Percentiles rank a stretch among this genome's conserved stretches.
Evolutionary conservation across 2,888 invertebrate genomes (phyloP).

Genomic region (Lysandra bellargus): DNA sequence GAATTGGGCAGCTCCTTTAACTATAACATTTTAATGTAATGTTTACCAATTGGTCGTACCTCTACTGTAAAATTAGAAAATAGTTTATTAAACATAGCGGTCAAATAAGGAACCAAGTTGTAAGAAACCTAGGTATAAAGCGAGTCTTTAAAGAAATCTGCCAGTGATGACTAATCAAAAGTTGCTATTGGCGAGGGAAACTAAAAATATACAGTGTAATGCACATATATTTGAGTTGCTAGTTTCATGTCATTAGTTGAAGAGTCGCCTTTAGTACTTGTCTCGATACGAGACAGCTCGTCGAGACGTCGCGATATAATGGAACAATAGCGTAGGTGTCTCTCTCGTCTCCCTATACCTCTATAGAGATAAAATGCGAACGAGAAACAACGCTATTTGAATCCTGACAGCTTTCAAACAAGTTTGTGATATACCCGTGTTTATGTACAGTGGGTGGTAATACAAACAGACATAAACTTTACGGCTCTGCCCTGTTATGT

Average conservation of each 20-base stretch:
- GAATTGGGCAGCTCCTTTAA: too few species aligned
- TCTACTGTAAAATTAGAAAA: too few species aligned
- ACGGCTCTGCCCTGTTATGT: background rate
- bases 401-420: conserved; percentile 30
- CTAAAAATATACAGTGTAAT: conserved; percentile 4
- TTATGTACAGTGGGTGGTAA: conserved; percentile 21
- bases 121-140: too few species aligned
- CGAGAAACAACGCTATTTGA: conserved; percentile 17
- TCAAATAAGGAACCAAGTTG: too few species aligned
- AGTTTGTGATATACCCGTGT: conserved; percentile 27
- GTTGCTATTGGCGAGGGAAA: conserved; percentile 4
- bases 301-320: conserved; percentile 29
- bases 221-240: conserved; percentile 9
- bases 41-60: too few species aligned
- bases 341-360: conserved; percentile 15
- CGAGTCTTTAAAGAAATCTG: background rate
- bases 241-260: conserved; percentile 34
- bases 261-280: conserved; percentile 32
- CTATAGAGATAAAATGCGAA: conserved; percentile 19
- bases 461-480: conserved; percentile 23
- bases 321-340: conserved; percentile 32
- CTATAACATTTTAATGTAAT: too few species aligned
- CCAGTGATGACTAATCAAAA: background rate
- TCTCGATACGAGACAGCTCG: conserved; percentile 32
- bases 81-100: too few species aligned